Evolutionary conservation across 2,888 invertebrate genomes (phyloP).

Genomic region (Parthenolecanium corni): DNA sequence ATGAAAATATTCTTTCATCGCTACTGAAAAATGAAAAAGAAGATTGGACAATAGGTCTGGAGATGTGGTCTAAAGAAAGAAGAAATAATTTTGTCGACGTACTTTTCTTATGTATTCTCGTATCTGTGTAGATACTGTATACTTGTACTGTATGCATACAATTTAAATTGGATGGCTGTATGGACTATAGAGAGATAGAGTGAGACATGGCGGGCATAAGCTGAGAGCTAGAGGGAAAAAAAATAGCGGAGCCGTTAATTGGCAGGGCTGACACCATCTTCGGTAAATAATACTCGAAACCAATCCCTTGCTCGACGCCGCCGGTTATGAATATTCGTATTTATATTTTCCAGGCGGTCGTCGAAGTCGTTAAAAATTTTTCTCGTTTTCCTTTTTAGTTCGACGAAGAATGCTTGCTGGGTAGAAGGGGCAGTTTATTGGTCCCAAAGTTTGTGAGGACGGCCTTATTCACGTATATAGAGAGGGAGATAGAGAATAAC

Average conservation of each 20-base stretch:
- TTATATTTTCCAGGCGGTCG: too few species aligned
- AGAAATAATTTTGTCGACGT: too few species aligned
- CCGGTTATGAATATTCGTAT: constrained; percentile 13
- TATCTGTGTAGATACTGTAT: not conserved
- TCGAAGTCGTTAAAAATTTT: too few species aligned
- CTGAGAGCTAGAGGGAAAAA: not conserved
- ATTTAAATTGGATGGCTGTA: constrained; percentile 7
- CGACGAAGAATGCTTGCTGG: not conserved
- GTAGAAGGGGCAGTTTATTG: not conserved
- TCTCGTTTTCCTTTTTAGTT: not conserved
- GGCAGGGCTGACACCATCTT: constrained; percentile 3
- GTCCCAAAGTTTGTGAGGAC: not conserved
- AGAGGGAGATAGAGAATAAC: not conserved
- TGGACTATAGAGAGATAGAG: not conserved
- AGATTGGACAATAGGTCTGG: not conserved
- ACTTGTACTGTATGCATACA: not conserved
- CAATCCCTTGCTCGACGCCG: not conserved
- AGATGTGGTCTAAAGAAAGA: not conserved
- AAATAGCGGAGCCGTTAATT: constrained; percentile 10
- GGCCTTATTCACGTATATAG: too few species aligned
- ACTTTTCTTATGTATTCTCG: too few species aligned
- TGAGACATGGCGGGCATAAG: too few species aligned
- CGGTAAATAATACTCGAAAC: constrained; percentile 7
- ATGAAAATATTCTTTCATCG: not conserved
- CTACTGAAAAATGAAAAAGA: not conserved